Conservation (phyloP, 1,140 invertebrate genomes). For the Laupala kohalensis region DNA sequence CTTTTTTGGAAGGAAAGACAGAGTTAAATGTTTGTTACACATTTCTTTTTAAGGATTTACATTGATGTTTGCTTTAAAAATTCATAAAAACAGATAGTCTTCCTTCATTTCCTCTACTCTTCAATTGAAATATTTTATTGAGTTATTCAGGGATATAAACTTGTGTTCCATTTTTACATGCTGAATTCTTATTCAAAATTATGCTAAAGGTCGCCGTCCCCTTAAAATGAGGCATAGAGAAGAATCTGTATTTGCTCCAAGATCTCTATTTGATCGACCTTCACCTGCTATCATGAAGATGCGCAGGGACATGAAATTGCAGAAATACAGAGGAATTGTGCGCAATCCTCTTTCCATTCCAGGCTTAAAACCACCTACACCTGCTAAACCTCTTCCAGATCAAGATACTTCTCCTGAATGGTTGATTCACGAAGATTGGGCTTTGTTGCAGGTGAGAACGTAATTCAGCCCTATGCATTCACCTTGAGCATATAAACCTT, state of each 20-base stretch:
- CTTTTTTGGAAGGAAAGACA: too few relatives aligned
- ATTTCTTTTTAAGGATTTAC: too few relatives aligned
- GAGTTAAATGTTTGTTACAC: too few relatives aligned
- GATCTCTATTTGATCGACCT: constrained; percentile 79
- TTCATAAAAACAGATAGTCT: too few relatives aligned
- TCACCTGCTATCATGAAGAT: constrained; percentile 62
- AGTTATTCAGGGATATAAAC: too few relatives aligned
- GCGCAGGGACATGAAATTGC: constrained; percentile 58
- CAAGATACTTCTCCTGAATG: constrained; percentile 63
- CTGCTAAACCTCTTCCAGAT: constrained; percentile 41
- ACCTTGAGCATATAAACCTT: too few relatives aligned
- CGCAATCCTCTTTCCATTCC: constrained; percentile 44
- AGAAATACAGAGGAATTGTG: constrained; percentile 51
- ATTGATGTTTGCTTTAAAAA: too few relatives aligned
- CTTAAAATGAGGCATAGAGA: constrained; percentile 55
- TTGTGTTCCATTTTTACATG: too few relatives aligned
- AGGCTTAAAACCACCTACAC: constrained; percentile 37
- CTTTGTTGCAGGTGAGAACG: constrained; percentile 47
- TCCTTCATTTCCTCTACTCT: too few relatives aligned
- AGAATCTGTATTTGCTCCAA: constrained; percentile 58
- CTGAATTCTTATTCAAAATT: too few relatives aligned
- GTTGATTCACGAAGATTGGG: constrained; percentile 81
- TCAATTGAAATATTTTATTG: too few relatives aligned
- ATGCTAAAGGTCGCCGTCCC: constrained; percentile 41
- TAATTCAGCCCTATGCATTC: too few relatives aligned